These are phyloP conservation scores for Heliconius erato DNA, from an alignment of 2,888 invertebrate genomes.

Conservation along the genomic window DNA sequence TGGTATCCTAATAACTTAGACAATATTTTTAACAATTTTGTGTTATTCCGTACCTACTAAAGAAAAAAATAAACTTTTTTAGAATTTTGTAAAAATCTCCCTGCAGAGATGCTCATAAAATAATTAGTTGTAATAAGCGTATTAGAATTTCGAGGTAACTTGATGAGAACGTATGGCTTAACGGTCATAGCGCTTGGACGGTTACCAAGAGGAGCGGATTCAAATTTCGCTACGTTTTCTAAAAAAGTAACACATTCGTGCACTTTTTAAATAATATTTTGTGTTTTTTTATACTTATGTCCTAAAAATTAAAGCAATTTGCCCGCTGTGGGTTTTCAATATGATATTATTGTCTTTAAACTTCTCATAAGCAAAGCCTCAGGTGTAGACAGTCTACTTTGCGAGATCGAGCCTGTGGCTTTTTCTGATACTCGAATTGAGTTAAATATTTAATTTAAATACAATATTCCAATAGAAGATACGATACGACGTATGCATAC, in stretches of 20 bases:
- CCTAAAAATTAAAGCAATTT: not conserved
- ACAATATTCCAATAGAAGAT: not conserved
- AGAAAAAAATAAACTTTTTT: no score
- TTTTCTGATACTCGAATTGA: slow-evolving; percentile 50
- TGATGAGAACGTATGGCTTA: no score
- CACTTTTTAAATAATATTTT: not conserved
- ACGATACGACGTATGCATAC: not conserved
- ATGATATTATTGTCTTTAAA: slow-evolving; percentile 62
- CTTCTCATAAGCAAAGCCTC: slow-evolving; percentile 62
- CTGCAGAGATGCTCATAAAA: no score
- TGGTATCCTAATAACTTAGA: not conserved
- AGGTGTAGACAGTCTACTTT: slow-evolving; percentile 72
- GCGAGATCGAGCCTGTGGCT: slow-evolving; percentile 77
- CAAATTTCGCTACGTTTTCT: no score
- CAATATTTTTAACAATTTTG: no score
- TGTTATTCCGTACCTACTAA: no score
- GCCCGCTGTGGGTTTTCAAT: not conserved
- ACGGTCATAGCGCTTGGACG: no score
- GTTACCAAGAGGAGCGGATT: no score
- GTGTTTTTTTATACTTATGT: not conserved
- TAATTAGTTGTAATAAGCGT: no score
- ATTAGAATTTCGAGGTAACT: no score
- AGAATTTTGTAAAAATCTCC: no score
- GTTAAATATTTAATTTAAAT: not conserved
- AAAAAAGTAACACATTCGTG: not conserved